Percentiles rank a stretch among this genome's conserved stretches.
These are phyloP conservation scores for Brachyhypopomus gauderio DNA, from an alignment of 2,113 vertebrate genomes.

Conservation along the genomic window DNA sequence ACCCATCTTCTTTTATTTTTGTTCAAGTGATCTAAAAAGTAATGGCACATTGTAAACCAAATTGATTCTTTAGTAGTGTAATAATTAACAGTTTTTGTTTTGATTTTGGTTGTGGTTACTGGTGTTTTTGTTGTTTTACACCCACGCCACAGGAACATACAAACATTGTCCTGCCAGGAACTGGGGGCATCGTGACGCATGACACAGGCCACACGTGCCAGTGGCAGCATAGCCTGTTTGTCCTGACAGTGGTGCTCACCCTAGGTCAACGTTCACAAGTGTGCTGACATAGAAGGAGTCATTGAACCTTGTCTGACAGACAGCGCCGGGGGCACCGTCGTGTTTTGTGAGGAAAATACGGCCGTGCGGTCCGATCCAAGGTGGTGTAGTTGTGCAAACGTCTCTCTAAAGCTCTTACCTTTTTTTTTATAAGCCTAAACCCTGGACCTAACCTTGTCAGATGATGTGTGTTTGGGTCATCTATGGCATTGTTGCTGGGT, in stretches of 20 bases:
- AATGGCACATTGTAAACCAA: too few species aligned
- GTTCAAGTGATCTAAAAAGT: too few species aligned
- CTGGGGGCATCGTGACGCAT: background rate
- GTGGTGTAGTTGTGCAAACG: constrained; percentile 12
- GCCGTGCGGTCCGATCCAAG: background rate
- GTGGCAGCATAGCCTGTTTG: background rate
- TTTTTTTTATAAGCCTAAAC: constrained; percentile 24
- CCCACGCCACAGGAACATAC: background rate
- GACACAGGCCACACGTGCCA: background rate
- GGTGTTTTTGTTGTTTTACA: background rate
- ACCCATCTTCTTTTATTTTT: too few species aligned
- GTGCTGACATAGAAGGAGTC: constrained; percentile 30
- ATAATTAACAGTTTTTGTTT: background rate
- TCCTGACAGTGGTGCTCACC: constrained; percentile 10
- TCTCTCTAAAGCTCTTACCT: constrained; percentile 3
- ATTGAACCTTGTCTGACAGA: constrained; percentile 8
- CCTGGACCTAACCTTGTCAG: constrained; percentile 18
- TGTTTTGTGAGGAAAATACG: constrained; percentile 2
- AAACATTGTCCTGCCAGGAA: background rate
- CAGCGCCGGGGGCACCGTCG: background rate
- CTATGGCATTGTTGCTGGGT: background rate
- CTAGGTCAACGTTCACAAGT: constrained; percentile 17
- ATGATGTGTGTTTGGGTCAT: constrained; percentile 17
- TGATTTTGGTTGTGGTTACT: background rate
- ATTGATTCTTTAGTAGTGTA: background rate